Percentiles rank a stretch among this genome's conserved stretches.
Evolutionary conservation across 2,113 vertebrate species (phyloP).

Genomic region (Eclectus roratus): DNA sequence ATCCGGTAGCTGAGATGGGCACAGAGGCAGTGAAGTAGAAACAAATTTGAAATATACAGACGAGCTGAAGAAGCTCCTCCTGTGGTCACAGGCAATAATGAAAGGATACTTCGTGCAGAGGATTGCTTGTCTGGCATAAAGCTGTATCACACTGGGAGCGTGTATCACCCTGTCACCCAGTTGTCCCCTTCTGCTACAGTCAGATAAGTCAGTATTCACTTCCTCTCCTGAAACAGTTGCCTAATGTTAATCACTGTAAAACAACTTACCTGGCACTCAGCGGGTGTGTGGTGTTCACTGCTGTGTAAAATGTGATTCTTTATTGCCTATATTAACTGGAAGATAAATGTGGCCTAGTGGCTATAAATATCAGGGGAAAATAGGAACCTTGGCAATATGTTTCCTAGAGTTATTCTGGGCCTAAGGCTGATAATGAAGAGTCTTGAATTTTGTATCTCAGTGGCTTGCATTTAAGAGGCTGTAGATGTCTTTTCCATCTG

Average conservation of each 20-base stretch:
- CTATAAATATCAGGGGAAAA: not conserved
- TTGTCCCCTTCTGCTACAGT: not conserved
- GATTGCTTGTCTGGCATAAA: not conserved
- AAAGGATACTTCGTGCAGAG: not conserved
- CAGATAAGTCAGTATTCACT: not conserved
- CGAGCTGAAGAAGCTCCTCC: not conserved
- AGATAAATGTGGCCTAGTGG: not conserved
- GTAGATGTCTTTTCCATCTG: not conserved
- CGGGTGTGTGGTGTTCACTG: not conserved
- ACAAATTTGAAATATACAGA: not conserved
- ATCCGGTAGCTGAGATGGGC: not conserved
- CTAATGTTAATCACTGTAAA: not conserved
- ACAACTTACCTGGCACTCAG: fast-evolving
- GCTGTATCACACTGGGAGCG: fast-evolving
- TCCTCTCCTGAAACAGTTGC: not conserved
- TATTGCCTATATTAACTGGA: not conserved
- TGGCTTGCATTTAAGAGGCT: not conserved
- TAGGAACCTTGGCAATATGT: not conserved
- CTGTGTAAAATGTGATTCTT: not conserved
- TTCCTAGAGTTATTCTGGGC: not conserved
- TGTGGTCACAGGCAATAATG: not conserved
- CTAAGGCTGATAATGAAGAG: fast-evolving
- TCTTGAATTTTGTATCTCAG: not conserved
- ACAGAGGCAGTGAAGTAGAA: not conserved
- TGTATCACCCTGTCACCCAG: not conserved